phyloP scores from a whole-genome alignment of 1,140 invertebrate genomes.

The Drosophila virilis region DNA sequence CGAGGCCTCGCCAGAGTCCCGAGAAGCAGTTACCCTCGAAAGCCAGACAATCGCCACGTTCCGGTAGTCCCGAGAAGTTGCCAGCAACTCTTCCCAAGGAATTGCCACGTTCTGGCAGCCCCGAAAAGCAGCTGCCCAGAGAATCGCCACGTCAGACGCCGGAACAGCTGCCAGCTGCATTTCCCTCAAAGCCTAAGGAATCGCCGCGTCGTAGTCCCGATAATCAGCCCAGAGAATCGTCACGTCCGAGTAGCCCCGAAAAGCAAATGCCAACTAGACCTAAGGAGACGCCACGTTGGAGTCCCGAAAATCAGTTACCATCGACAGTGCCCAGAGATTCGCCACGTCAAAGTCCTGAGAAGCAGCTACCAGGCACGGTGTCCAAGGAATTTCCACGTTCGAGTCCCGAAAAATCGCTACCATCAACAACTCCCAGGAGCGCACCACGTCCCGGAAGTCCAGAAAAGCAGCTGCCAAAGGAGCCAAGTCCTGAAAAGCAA shows the following conservation, averaged over 20 bases:
- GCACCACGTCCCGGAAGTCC: not conserved
- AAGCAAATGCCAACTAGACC: constrained; percentile 3
- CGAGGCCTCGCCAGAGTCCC: constrained; percentile 12
- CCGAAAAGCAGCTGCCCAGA: constrained; percentile 25
- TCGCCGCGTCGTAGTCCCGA: not conserved
- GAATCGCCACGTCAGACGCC: constrained; percentile 9
- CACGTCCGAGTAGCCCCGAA: constrained; percentile 17
- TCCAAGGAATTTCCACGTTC: not conserved
- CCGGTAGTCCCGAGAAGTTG: constrained; percentile 10
- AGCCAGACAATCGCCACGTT: constrained; percentile 4
- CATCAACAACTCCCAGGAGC: too few species aligned
- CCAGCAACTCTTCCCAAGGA: constrained; percentile 10
- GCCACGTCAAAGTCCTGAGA: constrained; percentile 43
- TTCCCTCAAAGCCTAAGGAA: not conserved
- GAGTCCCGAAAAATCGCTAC: not conserved
- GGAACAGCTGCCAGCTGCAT: not conserved
- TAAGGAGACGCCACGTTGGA: constrained; percentile 20
- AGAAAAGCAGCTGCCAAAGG: constrained; percentile 1
- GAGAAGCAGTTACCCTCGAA: constrained; percentile 17
- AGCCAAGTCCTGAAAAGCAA: constrained; percentile 12
- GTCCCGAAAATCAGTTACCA: constrained; percentile 14
- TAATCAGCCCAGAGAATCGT: not conserved
- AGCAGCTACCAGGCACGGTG: constrained; percentile 1
- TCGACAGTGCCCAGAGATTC: constrained; percentile 14
- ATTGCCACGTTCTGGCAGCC: constrained; percentile 6